Base-by-base conservation (phyloP, 2,888 invertebrate genomes). In the Bibio marci region DNA sequence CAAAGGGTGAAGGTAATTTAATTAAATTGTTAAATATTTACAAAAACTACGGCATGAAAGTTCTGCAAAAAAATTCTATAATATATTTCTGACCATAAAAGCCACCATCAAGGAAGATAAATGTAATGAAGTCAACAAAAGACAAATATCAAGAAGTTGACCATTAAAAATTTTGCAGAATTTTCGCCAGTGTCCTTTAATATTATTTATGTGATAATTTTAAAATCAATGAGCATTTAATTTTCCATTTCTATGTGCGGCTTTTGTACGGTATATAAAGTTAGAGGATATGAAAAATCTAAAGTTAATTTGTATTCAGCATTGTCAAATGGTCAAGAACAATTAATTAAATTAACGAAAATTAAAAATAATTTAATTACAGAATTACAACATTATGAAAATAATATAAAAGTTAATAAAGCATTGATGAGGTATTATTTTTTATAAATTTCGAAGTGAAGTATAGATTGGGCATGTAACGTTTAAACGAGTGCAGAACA, bases 361-460 rank as follows among this genome's bases (percentile, higher is more conserved):
- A 73, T 74, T 50, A 88, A 86, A 53, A 87, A 90, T 59, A 72
- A 79, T 10, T 61, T 91, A 3, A 60, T 81, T 53, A 65, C 85
- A 46, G 90, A 91, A 57, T 58, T 90, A 38, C 76, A 77, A 49
- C 90, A 88, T 53, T 85, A 86, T 52, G 79, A 81, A 53, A 76
- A 74, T 37, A 81, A 76, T 49, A 62, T 66, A 0, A 66, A 65
- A 49, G 44, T 60, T 47, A 46, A 43, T 54, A 44, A 41, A 17
- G 62, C 61, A 12, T 54, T 49, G 30, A 45, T 48, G 30, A 15
- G 11, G 33, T 33, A 33, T 22, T 22, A 6, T 22, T 22, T 22
- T 22, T 22, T 22, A n/a, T n/a, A n/a, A n/a, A n/a, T n/a, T n/a
- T n/a, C n/a, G n/a, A n/a, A n/a, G n/a, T n/a, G n/a, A n/a, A n/a